Evolutionary conservation across 2,113 vertebrate genomes (phyloP).

Genomic region (Neogale vison): DNA sequence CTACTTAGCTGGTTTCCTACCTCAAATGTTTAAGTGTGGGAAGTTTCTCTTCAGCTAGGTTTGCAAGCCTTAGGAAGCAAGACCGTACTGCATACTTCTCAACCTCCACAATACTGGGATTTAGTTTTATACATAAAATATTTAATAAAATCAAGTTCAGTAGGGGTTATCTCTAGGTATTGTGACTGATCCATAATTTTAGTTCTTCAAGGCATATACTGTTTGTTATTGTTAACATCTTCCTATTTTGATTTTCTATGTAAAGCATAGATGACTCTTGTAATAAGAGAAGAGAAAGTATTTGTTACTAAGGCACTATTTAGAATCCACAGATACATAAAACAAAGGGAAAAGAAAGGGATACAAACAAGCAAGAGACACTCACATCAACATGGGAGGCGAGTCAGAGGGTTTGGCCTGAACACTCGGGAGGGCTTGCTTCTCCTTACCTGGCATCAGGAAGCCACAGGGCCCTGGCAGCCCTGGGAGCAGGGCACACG

Average conservation of each 20-base stretch:
- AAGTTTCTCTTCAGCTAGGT: not conserved
- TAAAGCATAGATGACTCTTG: not conserved
- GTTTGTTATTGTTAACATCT: not conserved
- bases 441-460: constrained; percentile 93
- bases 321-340: constrained; percentile 33
- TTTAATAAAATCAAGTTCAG: not conserved
- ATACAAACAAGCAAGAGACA: constrained; percentile 30
- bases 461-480: constrained; percentile 96
- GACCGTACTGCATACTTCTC: fast-evolving
- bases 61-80: not conserved
- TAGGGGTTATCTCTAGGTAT: not conserved
- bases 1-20: not conserved
- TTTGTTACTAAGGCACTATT: not conserved
- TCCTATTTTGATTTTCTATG: not conserved
- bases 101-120: not conserved
- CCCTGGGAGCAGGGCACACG: constrained; percentile 87
- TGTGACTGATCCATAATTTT: not conserved
- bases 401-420: constrained; percentile 76
- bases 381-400: constrained; percentile 45
- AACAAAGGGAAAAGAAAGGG: constrained; percentile 38
- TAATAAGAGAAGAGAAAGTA: not conserved
- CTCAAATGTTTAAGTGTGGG: not conserved
- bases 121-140: not conserved
- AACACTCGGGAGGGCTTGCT: constrained; percentile 29
- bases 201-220: not conserved